Evolutionary conservation across 2,888 invertebrate genomes (phyloP).

Genomic region (Melanotus villosus): DNA sequence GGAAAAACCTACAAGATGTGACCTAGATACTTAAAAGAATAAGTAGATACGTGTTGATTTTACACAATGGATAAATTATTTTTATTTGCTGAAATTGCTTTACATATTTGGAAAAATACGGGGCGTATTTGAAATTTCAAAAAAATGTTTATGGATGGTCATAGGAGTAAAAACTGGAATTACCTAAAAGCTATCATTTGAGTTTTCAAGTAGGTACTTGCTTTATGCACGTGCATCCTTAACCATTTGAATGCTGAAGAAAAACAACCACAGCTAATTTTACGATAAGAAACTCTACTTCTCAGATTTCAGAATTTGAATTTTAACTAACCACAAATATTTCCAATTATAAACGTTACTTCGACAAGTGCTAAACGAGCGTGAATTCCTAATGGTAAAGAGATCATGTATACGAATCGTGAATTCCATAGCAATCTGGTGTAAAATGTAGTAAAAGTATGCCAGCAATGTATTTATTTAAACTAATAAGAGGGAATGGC

Average conservation of each 20-base stretch:
- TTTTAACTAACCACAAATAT: neutral
- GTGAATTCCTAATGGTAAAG: constrained; percentile 2
- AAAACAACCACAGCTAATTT: no score
- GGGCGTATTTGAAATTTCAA: no score
- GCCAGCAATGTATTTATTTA: constrained; percentile 23
- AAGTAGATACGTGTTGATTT: neutral
- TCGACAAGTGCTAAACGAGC: neutral
- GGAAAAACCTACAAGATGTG: constrained; percentile 19
- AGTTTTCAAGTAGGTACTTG: no score
- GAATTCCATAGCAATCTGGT: neutral
- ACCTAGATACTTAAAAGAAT: constrained; percentile 20
- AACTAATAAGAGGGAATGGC: constrained; percentile 29
- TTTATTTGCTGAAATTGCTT: no score
- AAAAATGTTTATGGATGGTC: no score
- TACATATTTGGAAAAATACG: no score
- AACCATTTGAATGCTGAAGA: no score
- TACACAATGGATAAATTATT: neutral
- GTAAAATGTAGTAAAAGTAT: constrained; percentile 9
- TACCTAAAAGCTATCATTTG: no score
- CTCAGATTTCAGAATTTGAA: no score
- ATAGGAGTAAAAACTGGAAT: no score
- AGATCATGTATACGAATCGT: neutral
- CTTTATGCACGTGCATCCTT: no score
- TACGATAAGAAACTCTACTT: no score
- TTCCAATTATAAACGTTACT: neutral